phyloP scores from a whole-genome alignment of 2,888 invertebrate species.

The Phyto melanocephala region DNA sequence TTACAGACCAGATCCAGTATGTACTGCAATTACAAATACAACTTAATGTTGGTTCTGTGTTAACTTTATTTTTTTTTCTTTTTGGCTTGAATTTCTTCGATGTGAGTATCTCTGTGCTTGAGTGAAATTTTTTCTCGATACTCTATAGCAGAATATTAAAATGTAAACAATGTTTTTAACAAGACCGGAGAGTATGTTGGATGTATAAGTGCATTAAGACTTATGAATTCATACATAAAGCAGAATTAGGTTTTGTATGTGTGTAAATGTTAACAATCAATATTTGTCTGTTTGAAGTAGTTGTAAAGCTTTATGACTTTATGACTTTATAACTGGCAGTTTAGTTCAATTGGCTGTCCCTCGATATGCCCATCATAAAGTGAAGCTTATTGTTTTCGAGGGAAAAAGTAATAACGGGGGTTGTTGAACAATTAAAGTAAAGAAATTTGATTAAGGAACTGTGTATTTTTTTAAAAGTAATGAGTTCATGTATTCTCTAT shows the following conservation, averaged over 20 bases:
- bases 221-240: no score
- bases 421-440: neutral
- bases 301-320: conserved; percentile 46
- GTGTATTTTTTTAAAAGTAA: no score
- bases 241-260: neutral
- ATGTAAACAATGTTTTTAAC: conserved; percentile 14
- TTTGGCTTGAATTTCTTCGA: neutral
- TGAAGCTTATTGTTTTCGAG: neutral
- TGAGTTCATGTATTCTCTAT: no score
- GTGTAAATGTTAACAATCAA: conserved; percentile 29
- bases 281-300: conserved; percentile 29
- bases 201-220: neutral
- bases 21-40: no score
- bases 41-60: neutral
- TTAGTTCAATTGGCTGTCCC: neutral
- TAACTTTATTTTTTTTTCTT: neutral
- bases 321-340: conserved; percentile 42
- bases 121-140: neutral
- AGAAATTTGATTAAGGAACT: neutral
- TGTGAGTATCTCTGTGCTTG: neutral
- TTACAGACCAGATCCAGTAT: neutral
- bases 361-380: neutral
- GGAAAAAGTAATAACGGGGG: neutral
- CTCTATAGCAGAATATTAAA: neutral
- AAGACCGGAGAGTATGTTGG: neutral